Conservation (phyloP, 1,140 invertebrate genomes). For the Pachypeltis micranthus region DNA sequence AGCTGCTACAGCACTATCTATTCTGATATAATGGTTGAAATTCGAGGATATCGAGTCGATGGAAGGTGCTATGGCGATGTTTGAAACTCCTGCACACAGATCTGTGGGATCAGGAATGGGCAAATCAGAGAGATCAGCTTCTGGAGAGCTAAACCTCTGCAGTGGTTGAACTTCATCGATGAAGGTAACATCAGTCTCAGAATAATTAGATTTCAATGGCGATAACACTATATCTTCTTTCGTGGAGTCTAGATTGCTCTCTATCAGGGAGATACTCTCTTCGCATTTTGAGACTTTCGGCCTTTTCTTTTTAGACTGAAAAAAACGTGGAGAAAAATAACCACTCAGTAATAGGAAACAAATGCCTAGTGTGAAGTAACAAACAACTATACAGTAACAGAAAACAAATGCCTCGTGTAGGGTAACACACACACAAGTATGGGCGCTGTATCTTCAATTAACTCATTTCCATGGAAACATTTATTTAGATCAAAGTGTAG, state of each 20-base stretch:
- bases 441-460: neutral
- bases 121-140: neutral
- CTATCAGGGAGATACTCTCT: neutral
- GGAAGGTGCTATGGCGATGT: no score
- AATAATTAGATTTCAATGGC: neutral
- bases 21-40: no score
- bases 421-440: neutral
- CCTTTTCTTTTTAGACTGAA: neutral
- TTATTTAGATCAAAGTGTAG: no score
- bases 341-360: neutral
- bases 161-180: neutral
- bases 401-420: neutral
- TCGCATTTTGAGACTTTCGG: neutral
- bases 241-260: neutral
- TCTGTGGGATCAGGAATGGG: neutral
- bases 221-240: neutral
- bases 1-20: no score
- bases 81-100: no score
- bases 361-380: neutral
- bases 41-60: no score
- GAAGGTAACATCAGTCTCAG: neutral
- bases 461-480: neutral
- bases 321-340: neutral
- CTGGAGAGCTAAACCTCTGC: neutral
- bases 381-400: neutral